phyloP scores from a whole-genome alignment of 2,797 vertebrate genomes.

The Aldrovandia affinis region DNA sequence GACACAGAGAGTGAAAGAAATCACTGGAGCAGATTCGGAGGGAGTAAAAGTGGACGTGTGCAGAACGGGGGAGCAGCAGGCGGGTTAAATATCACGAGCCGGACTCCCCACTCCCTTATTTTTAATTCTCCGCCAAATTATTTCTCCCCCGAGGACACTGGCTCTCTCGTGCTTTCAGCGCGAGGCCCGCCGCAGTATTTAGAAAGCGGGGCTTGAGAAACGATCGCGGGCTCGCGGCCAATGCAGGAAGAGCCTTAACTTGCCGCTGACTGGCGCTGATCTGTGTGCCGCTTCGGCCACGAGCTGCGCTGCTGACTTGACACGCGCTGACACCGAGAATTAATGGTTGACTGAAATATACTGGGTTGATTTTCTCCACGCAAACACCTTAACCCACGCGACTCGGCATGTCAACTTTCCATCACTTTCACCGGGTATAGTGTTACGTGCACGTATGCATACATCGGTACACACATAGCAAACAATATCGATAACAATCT shows the following conservation, averaged over 20 bases:
- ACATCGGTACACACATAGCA: neutral
- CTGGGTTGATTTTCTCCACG: conserved; percentile 8
- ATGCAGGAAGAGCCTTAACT: conserved; percentile 12
- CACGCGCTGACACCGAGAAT: conserved; percentile 16
- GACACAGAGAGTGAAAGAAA: neutral
- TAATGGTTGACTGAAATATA: conserved; percentile 16
- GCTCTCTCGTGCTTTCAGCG: conserved; percentile 20
- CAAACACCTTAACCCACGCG: conserved; percentile 12
- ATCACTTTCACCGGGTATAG: conserved; percentile 29
- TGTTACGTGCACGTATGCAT: neutral
- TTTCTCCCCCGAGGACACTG: conserved; percentile 13
- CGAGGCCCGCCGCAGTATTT: conserved; percentile 31
- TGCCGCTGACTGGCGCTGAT: conserved; percentile 15
- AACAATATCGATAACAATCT: neutral
- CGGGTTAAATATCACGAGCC: conserved; percentile 4
- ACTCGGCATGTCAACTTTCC: conserved; percentile 22
- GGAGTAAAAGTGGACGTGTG: neutral
- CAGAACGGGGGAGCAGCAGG: neutral
- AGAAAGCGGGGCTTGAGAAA: conserved; percentile 21
- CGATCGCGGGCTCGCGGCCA: conserved; percentile 24
- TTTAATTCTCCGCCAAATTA: neutral
- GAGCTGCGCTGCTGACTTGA: conserved; percentile 17
- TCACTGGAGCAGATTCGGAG: neutral
- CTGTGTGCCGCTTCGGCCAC: conserved; percentile 5
- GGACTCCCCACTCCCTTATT: neutral